phyloP scores from a whole-genome alignment of 2,888 invertebrate genomes.

The Drosophila pegasa region DNA sequence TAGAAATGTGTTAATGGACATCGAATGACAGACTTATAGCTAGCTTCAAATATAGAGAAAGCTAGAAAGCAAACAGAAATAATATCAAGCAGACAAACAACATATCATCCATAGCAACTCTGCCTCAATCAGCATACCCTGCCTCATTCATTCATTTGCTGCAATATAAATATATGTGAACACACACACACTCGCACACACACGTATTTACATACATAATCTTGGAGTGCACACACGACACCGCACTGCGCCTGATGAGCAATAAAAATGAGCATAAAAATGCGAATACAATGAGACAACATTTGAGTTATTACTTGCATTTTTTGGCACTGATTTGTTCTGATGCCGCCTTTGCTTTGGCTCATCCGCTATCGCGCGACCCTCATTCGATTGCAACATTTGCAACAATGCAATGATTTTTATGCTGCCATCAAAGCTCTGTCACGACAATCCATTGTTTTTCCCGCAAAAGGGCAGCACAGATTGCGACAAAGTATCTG shows the following conservation, averaged over 20 bases:
- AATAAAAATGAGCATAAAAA: conserved; percentile 73
- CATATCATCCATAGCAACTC: background rate
- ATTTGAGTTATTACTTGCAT: conserved; percentile 70
- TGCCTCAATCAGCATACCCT: background rate
- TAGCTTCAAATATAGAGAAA: background rate
- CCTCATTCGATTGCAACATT: conserved; percentile 48
- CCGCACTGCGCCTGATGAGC: conserved; percentile 66
- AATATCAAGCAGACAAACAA: background rate
- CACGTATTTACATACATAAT: conserved; percentile 9
- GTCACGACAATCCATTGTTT: conserved; percentile 47
- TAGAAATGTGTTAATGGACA: no score
- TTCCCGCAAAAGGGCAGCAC: conserved; percentile 4
- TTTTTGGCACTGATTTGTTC: conserved; percentile 72
- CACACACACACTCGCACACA: conserved; percentile 2
- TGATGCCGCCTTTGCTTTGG: no score
- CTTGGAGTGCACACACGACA: conserved; percentile 16
- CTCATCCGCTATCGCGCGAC: conserved; percentile 8
- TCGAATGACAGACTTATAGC: no score
- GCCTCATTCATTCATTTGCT: background rate
- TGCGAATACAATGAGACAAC: conserved; percentile 66
- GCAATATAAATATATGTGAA: conserved; percentile 6
- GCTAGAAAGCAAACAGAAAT: background rate
- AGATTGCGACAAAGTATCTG: conserved; percentile 25
- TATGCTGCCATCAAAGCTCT: conserved; percentile 66
- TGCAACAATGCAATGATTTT: conserved; percentile 74